A percentile compares a stretch with the other conserved stretches of the same genome.
phyloP scores from a whole-genome alignment of 2,888 invertebrate genomes.

The Timandra comae region DNA sequence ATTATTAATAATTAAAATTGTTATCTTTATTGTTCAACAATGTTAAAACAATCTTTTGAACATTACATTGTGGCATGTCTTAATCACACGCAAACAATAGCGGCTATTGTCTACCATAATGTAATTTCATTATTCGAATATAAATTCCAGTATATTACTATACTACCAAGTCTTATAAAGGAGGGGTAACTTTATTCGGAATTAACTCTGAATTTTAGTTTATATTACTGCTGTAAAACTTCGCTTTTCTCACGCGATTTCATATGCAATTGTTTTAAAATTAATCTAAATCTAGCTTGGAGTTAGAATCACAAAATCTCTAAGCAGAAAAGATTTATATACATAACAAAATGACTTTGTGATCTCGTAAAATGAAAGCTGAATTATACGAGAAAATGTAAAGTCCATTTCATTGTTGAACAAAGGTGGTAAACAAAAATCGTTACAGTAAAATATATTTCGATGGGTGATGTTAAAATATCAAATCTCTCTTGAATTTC shows the following conservation, averaged over 20 bases:
- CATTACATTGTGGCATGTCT: slow-evolving; percentile 23
- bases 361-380: too few species aligned
- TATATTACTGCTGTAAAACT: slow-evolving; percentile 30
- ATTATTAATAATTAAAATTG: too few species aligned
- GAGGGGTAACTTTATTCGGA: too few species aligned
- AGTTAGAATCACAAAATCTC: too few species aligned
- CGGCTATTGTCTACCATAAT: slow-evolving; percentile 32
- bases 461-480: slow-evolving; percentile 9
- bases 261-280: too few species aligned
- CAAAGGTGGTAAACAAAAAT: slow-evolving; percentile 1
- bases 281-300: too few species aligned
- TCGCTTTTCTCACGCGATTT: slow-evolving; percentile 1
- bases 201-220: slow-evolving; percentile 11
- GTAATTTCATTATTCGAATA: slow-evolving; percentile 42
- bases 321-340: slow-evolving; percentile 1
- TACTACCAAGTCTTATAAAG: too few species aligned
- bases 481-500: slow-evolving; percentile 11
- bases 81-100: slow-evolving; percentile 35
- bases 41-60: too few species aligned
- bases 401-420: slow-evolving; percentile 3
- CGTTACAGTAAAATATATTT: too few species aligned
- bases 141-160: slow-evolving; percentile 50
- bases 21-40: too few species aligned
- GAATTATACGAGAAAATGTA: slow-evolving; percentile 1
- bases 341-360: not conserved